A percentile compares a stretch with the other conserved stretches of the same genome.
Conservation (phyloP, 2,888 invertebrate species). For the Andrena minutula region DNA sequence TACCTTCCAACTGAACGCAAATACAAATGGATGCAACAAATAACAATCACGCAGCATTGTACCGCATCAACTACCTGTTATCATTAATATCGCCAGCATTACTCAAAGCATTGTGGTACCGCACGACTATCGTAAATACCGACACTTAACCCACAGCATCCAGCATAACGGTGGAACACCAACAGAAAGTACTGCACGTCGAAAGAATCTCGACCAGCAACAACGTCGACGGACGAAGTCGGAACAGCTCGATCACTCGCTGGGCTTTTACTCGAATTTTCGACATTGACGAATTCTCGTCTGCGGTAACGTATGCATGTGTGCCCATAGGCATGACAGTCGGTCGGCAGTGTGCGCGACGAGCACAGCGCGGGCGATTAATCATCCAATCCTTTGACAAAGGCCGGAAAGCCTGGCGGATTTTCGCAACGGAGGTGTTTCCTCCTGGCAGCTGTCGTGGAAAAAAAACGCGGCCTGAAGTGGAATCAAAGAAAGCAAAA, state of each 20-base stretch:
- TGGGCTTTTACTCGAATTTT: constrained; percentile 55
- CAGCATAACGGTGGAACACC: no score
- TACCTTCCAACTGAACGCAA: no score
- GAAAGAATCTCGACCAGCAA: constrained; percentile 20
- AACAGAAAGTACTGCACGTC: neutral
- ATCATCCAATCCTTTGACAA: constrained; percentile 69
- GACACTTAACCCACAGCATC: no score
- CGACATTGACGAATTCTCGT: constrained; percentile 69
- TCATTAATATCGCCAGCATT: no score
- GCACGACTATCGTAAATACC: no score
- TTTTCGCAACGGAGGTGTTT: constrained; percentile 62
- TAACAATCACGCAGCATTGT: no score
- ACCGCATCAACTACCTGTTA: no score
- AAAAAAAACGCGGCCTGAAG: constrained; percentile 27
- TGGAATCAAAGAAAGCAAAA: constrained; percentile 42
- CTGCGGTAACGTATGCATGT: constrained; percentile 54
- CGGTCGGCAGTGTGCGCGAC: constrained; percentile 9
- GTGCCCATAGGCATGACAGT: constrained; percentile 23
- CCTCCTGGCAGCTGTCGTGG: constrained; percentile 28
- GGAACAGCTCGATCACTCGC: constrained; percentile 53
- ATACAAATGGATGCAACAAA: no score
- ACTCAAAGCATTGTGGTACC: no score
- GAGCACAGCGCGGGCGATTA: constrained; percentile 58
- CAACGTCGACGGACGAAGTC: constrained; percentile 44
- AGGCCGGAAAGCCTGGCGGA: constrained; percentile 59